Evolutionary conservation across 2,797 vertebrate genomes (phyloP), one percentile per base, ranked within the genome.

Genomic region (Gymnothorax reevesii): DNA sequence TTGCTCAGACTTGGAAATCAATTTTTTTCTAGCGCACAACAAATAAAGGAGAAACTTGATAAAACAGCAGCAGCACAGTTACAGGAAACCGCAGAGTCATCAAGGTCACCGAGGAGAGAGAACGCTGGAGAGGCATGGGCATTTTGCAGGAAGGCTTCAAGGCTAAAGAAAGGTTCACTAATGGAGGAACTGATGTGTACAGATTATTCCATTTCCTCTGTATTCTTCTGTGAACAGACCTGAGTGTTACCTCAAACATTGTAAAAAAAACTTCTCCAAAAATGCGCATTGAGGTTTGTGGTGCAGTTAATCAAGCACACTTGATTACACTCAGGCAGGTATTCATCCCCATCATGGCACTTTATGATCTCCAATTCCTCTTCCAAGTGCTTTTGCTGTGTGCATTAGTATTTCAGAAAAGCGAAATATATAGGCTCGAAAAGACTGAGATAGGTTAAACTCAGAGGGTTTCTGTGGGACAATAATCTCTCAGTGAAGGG

Each of bases 81-180:
- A 55, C 17, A 69, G 83, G 15, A 84, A 84, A 84, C 60, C 54
- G 83, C 83, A 3, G 20, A n/a, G 62, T 69, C 49, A 54, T 69
- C 83, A 84, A 84, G 83, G 83, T 84, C 64, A 84, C 83, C 13
- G 15, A 42, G 83, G 33, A 17, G 20, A 55, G 83, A 84, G 27
- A 66, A 15, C 7, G 59, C 4, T 84, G 83, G 64, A 7, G 17
- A 49, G 64, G 49, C 55, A 15, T 49, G 13, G n/a, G 83, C 25
- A 59, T n/a, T n/a, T 69, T 73, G 54, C 83, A 84, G 62, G 49
- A 62, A 69, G 64, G 62, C 62, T 71, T 66, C 60, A 84, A 84
- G 49, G 60, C 49, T 69, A 54, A 84, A 71, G 62, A 84, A 15
- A 66, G 83, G 55, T 57, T 57, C 10, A 22, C 55, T 57, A 59